Evolutionary conservation across 2,113 vertebrate species (phyloP).

Genomic region (Carlito syrichta): DNA sequence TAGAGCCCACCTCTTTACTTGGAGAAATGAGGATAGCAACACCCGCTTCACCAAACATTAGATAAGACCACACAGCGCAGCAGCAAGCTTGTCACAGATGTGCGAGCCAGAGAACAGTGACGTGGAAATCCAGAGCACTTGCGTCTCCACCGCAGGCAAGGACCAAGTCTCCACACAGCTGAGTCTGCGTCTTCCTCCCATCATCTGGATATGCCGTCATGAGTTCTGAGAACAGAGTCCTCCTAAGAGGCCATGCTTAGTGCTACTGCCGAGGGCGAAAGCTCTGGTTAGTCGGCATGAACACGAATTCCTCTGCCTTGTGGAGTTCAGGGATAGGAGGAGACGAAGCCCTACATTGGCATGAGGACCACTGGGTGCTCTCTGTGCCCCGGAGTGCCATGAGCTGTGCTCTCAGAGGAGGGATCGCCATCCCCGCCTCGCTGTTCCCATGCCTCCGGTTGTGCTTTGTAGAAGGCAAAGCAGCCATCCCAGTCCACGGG

Average conservation of each 20-base stretch:
- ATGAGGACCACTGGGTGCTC: background rate
- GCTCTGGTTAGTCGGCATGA: background rate
- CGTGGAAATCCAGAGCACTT: background rate
- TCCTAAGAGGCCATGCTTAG: background rate
- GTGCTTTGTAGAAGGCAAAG: background rate
- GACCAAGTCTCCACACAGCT: background rate
- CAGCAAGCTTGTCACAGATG: background rate
- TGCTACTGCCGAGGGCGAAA: background rate
- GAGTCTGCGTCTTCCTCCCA: background rate
- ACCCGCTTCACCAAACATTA: background rate
- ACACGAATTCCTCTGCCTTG: background rate
- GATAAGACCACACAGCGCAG: background rate
- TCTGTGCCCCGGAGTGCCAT: too few relatives aligned
- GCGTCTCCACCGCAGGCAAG: background rate
- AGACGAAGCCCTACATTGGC: background rate
- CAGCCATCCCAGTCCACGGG: background rate
- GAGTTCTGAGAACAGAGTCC: background rate
- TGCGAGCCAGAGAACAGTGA: too few relatives aligned
- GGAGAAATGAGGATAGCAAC: background rate
- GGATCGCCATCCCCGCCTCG: background rate
- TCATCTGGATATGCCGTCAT: background rate
- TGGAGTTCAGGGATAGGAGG: background rate
- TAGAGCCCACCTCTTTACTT: background rate
- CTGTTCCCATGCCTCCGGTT: background rate
- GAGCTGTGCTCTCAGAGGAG: background rate